Conservation (phyloP, 2,888 invertebrate genomes). For the Cotesia congregata region DNA sequence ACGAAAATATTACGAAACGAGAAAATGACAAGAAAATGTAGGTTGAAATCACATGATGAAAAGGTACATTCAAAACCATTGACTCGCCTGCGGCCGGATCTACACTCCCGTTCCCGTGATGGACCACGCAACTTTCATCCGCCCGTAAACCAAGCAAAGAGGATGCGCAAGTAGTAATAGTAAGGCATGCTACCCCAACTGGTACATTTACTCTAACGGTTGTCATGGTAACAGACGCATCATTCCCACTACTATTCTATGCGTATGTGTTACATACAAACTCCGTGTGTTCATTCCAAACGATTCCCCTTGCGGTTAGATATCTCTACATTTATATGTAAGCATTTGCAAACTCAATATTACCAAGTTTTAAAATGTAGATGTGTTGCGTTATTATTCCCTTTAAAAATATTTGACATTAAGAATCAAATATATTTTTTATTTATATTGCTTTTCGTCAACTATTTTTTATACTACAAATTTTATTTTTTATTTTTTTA, state of each 20-base stretch:
- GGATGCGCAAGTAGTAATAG: constrained; percentile 48
- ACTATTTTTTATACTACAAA: background rate
- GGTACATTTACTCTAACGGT: constrained; percentile 49
- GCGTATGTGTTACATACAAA: constrained; percentile 20
- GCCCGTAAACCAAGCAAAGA: constrained; percentile 45
- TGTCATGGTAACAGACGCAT: constrained; percentile 62
- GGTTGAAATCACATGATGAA: constrained; percentile 27
- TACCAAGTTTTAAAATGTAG: constrained; percentile 21
- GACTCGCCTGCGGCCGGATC: constrained; percentile 31
- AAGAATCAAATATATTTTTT: background rate
- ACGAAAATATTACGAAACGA: background rate
- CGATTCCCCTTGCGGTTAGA: constrained; percentile 24
- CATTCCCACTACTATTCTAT: constrained; percentile 45
- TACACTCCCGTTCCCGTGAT: constrained; percentile 42
- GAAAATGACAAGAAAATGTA: constrained; percentile 22
- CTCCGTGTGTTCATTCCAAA: constrained; percentile 26
- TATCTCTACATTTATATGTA: constrained; percentile 15
- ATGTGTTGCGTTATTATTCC: background rate
- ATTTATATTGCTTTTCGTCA: background rate
- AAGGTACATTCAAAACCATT: constrained; percentile 32
- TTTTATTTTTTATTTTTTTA: background rate
- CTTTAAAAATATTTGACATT: background rate
- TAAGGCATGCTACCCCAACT: constrained; percentile 2
- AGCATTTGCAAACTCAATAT: constrained; percentile 19
- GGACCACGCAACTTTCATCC: constrained; percentile 29